Conservation (phyloP, 2,888 invertebrate species). For the Hydropsyche betteni region DNA sequence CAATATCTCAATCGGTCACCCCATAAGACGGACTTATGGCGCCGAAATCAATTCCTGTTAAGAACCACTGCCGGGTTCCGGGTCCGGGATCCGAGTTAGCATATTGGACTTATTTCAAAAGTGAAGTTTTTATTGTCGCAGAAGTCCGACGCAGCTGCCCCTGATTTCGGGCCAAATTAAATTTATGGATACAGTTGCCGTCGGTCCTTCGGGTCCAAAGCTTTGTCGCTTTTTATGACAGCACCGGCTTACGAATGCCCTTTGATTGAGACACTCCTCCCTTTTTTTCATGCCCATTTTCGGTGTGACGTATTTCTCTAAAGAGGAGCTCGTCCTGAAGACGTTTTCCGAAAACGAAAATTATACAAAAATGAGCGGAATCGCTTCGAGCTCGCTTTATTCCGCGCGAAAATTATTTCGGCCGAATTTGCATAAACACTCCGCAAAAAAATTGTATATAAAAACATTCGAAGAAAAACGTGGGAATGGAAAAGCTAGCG, state of each 20-base stretch:
- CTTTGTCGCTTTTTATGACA: conserved; percentile 36
- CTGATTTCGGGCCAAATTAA: conserved; percentile 38
- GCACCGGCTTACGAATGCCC: conserved; percentile 22
- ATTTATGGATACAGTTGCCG: conserved; percentile 34
- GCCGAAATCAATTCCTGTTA: too few species aligned
- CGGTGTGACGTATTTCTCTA: too few species aligned
- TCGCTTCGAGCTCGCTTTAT: too few species aligned
- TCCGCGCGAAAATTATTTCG: background rate
- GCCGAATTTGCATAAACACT: background rate
- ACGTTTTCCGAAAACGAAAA: background rate
- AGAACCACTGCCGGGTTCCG: background rate
- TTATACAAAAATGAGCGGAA: background rate
- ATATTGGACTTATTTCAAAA: conserved; percentile 40
- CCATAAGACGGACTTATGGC: background rate
- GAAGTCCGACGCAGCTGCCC: conserved; percentile 34
- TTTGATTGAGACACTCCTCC: conserved; percentile 22
- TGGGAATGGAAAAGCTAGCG: too few species aligned
- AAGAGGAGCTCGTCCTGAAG: too few species aligned
- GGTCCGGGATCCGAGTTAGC: conserved; percentile 29
- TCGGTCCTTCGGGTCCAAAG: background rate
- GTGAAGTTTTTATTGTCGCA: conserved; percentile 37
- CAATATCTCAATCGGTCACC: background rate
- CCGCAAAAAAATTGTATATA: too few species aligned
- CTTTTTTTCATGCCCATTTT: background rate
- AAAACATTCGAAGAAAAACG: too few species aligned